Conservation (phyloP, 2,888 invertebrate species). For the Drosophila planitibia region DNA sequence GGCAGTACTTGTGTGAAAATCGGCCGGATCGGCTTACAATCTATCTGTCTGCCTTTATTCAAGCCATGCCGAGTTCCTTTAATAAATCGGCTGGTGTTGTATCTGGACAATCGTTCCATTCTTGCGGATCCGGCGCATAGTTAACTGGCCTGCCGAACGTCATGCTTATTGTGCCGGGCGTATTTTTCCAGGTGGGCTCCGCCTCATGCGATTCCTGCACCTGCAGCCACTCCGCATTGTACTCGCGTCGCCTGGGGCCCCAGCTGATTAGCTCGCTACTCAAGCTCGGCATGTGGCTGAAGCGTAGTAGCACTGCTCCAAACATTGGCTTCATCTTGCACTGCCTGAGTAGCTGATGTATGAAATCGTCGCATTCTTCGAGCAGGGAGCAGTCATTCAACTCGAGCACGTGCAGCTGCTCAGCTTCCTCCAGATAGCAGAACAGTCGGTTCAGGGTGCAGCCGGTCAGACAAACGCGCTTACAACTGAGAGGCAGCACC, state of each 20-base stretch:
- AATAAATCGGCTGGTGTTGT: conserved; percentile 21
- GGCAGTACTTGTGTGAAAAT: background rate
- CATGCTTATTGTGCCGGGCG: conserved; percentile 35
- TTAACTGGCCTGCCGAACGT: conserved; percentile 28
- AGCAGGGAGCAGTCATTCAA: conserved; percentile 16
- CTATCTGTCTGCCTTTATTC: background rate
- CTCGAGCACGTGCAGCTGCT: conserved; percentile 29
- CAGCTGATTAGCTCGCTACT: conserved; percentile 33
- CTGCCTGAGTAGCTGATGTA: background rate
- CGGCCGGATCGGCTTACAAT: background rate
- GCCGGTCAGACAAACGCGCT: conserved; percentile 22
- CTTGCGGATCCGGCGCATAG: background rate
- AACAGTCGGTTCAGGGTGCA: conserved; percentile 29
- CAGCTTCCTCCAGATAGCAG: background rate
- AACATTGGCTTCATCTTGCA: background rate
- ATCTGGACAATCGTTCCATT: background rate
- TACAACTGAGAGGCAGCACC: conserved; percentile 50
- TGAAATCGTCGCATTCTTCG: background rate
- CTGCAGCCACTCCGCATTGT: background rate
- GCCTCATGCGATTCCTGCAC: background rate
- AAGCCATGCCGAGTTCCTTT: background rate
- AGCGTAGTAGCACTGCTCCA: background rate
- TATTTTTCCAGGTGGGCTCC: conserved; percentile 17
- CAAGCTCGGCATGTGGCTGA: conserved; percentile 27
- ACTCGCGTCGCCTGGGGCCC: background rate